Evolutionary conservation across 1,140 invertebrate genomes (phyloP).

Genomic region (Halyomorpha halys): DNA sequence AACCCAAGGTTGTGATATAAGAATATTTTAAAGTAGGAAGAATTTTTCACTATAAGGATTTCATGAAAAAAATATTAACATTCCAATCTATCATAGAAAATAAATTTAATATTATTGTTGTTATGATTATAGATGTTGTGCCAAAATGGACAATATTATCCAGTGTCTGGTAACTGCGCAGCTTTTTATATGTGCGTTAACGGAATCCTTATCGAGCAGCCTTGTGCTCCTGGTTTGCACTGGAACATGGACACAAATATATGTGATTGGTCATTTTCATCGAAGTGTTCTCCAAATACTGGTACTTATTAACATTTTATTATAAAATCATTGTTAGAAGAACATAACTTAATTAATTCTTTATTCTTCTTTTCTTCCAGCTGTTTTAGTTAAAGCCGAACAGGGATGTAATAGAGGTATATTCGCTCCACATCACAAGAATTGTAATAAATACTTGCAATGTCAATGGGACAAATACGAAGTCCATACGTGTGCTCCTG

Average conservation of each 20-base stretch:
- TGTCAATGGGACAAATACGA: slow-evolving; percentile 69
- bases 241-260: slow-evolving; percentile 52
- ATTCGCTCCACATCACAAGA: slow-evolving; percentile 35
- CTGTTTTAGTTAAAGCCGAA: neutral
- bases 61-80: too few species aligned
- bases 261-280: slow-evolving; percentile 56
- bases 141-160: slow-evolving; percentile 45
- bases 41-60: too few species aligned
- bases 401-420: slow-evolving; percentile 30
- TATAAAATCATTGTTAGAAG: neutral
- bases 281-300: slow-evolving; percentile 33
- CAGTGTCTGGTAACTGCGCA: slow-evolving; percentile 46
- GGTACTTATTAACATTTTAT: neutral
- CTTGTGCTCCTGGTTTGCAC: slow-evolving; percentile 56
- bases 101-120: too few species aligned
- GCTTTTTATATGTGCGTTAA: slow-evolving; percentile 61
- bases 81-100: too few species aligned
- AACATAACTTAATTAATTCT: neutral
- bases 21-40: too few species aligned
- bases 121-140: slow-evolving; percentile 19
- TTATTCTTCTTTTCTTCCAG: neutral
- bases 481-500: slow-evolving; percentile 56
- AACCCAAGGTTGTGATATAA: too few species aligned
- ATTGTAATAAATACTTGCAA: slow-evolving; percentile 62
- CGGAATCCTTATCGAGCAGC: slow-evolving; percentile 48